Percentiles rank a stretch among this genome's conserved stretches.
Conservation (phyloP, 1,140 invertebrate genomes). For the Copidosoma floridanum region DNA sequence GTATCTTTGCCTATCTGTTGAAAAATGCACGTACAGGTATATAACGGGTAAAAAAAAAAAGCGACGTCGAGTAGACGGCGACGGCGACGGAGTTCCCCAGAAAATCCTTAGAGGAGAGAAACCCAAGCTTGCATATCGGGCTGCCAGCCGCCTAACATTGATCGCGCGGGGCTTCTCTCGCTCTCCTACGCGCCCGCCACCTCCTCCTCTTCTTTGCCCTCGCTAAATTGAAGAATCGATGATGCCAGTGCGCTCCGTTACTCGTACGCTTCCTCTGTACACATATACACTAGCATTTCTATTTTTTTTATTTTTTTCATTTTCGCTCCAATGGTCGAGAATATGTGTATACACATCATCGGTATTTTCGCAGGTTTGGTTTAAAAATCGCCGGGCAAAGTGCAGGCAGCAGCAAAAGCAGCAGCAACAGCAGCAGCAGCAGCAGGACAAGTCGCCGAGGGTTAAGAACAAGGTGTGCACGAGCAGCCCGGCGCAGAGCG, state of each 20-base stretch:
- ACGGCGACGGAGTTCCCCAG: slow-evolving; percentile 33
- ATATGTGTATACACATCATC: too few species aligned
- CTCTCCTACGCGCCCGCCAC: slow-evolving; percentile 33
- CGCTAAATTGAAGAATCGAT: slow-evolving; percentile 21
- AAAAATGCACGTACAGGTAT: too few species aligned
- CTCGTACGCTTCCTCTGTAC: not conserved
- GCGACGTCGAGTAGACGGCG: too few species aligned
- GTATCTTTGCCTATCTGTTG: too few species aligned
- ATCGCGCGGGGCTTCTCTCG: slow-evolving; percentile 43
- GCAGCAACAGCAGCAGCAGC: slow-evolving; percentile 69
- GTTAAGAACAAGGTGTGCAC: slow-evolving; percentile 46
- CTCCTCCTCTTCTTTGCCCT: slow-evolving; percentile 24
- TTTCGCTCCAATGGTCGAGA: not conserved
- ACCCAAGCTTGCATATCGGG: slow-evolving; percentile 47
- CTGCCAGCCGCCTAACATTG: slow-evolving; percentile 43
- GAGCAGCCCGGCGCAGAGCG: slow-evolving; percentile 23
- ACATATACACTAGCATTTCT: slow-evolving; percentile 5
- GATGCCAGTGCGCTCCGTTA: not conserved
- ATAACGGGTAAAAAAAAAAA: too few species aligned
- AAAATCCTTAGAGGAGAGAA: slow-evolving; percentile 46
- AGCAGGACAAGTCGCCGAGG: slow-evolving; percentile 50
- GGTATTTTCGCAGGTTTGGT: slow-evolving; percentile 87
- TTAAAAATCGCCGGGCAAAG: slow-evolving; percentile 96
- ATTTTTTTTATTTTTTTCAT: not conserved
- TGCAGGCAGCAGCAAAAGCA: slow-evolving; percentile 87